A percentile compares a stretch with the other conserved stretches of the same genome.
Evolutionary conservation across 2,113 vertebrate species (phyloP).

Genomic region (Candoia aspera): DNA sequence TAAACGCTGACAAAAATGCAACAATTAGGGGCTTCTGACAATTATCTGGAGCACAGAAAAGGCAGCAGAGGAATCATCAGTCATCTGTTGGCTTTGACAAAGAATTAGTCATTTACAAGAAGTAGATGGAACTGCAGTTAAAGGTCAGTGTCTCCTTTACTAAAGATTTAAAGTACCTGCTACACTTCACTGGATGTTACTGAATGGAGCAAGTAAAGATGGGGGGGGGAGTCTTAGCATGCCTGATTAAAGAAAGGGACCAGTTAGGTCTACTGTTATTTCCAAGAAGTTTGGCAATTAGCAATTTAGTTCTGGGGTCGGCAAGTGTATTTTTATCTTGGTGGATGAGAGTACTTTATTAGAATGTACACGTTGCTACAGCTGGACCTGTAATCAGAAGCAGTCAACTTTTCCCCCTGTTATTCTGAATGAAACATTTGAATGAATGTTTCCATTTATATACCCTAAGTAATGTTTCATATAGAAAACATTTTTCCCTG

Average conservation of each 20-base stretch:
- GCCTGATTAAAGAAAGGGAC: constrained; percentile 34
- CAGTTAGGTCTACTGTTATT: constrained; percentile 34
- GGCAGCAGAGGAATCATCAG: neutral
- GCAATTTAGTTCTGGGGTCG: constrained; percentile 20
- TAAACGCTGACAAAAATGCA: neutral
- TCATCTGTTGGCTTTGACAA: constrained; percentile 31
- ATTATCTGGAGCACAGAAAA: constrained; percentile 21
- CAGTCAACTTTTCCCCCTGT: neutral
- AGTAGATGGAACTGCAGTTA: neutral
- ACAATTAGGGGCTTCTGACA: neutral
- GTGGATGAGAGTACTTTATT: constrained; percentile 28
- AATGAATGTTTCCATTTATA: constrained; percentile 66
- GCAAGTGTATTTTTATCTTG: constrained; percentile 41
- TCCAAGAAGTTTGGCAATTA: constrained; percentile 45
- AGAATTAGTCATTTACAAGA: constrained; percentile 29
- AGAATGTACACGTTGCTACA: neutral
- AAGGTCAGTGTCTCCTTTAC: constrained; percentile 18
- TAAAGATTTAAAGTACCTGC: constrained; percentile 41
- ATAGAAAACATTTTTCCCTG: constrained; percentile 20
- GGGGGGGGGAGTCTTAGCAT: neutral
- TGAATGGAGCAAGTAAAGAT: constrained; percentile 36
- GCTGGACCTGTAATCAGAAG: constrained; percentile 18
- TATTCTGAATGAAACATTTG: constrained; percentile 50
- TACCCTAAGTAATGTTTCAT: constrained; percentile 57
- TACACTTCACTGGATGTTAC: constrained; percentile 28